Conservation (phyloP, 2,797 vertebrate species). For the Natrix natrix region DNA sequence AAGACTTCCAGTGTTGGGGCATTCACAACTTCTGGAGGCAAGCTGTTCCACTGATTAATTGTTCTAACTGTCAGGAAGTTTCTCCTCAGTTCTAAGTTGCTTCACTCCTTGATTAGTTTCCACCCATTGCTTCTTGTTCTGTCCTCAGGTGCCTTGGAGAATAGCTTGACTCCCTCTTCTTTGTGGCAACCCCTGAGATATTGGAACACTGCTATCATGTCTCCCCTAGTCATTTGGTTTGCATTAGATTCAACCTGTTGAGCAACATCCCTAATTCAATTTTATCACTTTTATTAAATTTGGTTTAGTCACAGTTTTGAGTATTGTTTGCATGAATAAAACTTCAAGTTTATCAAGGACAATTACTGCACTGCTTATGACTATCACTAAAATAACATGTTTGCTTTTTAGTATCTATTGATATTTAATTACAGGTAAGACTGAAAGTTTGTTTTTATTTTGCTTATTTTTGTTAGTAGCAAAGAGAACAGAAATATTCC, state of each 20-base stretch:
- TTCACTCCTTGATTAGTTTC: no score
- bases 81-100: no score
- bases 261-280: slow-evolving; percentile 14
- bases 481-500: neutral
- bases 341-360: neutral
- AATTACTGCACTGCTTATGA: neutral
- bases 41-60: no score
- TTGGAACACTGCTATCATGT: no score
- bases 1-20: no score
- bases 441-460: neutral
- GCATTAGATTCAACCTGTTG: slow-evolving; percentile 6
- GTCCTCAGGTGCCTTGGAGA: no score
- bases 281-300: slow-evolving; percentile 21
- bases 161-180: no score
- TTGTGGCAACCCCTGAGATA: no score
- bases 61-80: no score
- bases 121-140: no score
- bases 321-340: neutral
- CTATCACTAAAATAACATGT: neutral
- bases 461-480: neutral
- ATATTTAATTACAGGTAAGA: neutral
- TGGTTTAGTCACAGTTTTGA: neutral
- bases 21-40: no score
- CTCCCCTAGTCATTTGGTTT: slow-evolving; percentile 11
- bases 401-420: neutral